Base-by-base conservation (phyloP, 2,888 invertebrate genomes). In the Hylaea fasciaria region DNA sequence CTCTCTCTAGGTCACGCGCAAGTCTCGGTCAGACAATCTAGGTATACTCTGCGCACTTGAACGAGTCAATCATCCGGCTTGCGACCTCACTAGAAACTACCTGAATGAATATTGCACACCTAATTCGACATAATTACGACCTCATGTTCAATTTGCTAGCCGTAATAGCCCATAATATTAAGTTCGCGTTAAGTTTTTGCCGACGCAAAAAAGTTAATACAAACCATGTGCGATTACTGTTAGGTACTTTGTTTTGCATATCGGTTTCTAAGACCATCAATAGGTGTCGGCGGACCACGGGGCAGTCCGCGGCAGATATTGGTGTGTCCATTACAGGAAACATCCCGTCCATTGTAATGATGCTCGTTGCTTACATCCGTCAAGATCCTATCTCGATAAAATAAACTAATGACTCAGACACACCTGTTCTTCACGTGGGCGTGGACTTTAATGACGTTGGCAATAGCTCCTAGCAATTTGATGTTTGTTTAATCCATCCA, bases 351-450 rank as follows among this genome's bases (percentile, higher is more conserved):
- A 85, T 86, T 89, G 87, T 89, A 85, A 83, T 85, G 81, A 81
- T 83, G 86, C 83, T 81, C 78, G 79, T 77, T 82, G 84, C 80
- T 79, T 79, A 84, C 86, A 85, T 87, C 85, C 84, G 82, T 90
- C 88, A 88, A 90, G 91, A 91, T 91, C 76, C 74, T 86, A 91
- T 91, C 91, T 79, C 71, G 74, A 78, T 81, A 81, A 81, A 85
- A 85, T 83, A 86, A 88, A 87, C 82, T 87, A 87, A 89, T 89
- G 85, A 90, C 83, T 84, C 79, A 81, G 86, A 83, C 83, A 82
- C 87, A 84, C 82, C 83, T 86, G 87, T 84, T 79, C 77, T 79
- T 78, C 74, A 76, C 71, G 77, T 79, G 76, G 80, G 82, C 78
- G 72, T 81, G 73, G 80, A 72, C 74, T 69, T 70, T 80, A 79